Percentiles rank a stretch among this genome's conserved stretches.
phyloP scores from a whole-genome alignment of 2,888 invertebrate species.

The Cantharis nigra region DNA sequence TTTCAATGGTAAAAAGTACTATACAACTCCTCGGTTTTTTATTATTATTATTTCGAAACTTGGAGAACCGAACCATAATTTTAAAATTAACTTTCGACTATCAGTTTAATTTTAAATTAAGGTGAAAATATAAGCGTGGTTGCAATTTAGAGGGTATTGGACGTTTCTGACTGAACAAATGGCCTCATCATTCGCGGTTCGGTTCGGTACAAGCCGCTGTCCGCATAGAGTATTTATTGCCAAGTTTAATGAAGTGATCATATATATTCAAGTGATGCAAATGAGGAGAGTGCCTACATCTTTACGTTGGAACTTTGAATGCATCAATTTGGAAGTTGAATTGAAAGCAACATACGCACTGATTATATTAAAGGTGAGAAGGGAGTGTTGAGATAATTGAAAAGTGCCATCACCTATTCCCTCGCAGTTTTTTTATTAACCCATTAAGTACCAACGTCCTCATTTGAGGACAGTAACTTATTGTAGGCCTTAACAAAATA shows the following conservation, averaged over 20 bases:
- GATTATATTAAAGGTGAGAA: conserved; percentile 22
- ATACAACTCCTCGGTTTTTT: background rate
- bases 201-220: conserved; percentile 31
- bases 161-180: conserved; percentile 33
- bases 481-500: too few relatives aligned
- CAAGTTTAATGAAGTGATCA: conserved; percentile 39
- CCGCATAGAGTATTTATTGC: conserved; percentile 37
- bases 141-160: conserved; percentile 30
- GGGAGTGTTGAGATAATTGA: conserved; percentile 27
- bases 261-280: conserved; percentile 38
- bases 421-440: conserved; percentile 38
- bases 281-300: conserved; percentile 29
- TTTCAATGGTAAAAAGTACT: background rate
- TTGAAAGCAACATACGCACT: conserved; percentile 15
- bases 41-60: background rate
- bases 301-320: conserved; percentile 14
- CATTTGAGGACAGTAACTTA: too few relatives aligned
- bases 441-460: too few relatives aligned
- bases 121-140: conserved; percentile 24
- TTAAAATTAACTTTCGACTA: background rate
- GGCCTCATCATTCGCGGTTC: conserved; percentile 36
- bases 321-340: conserved; percentile 15
- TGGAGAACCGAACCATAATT: background rate
- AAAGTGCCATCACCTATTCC: conserved; percentile 32
- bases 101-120: background rate